A percentile compares a stretch with the other conserved stretches of the same genome.
Conservation (phyloP, 2,113 vertebrate species). For the Sylvia atricapilla region DNA sequence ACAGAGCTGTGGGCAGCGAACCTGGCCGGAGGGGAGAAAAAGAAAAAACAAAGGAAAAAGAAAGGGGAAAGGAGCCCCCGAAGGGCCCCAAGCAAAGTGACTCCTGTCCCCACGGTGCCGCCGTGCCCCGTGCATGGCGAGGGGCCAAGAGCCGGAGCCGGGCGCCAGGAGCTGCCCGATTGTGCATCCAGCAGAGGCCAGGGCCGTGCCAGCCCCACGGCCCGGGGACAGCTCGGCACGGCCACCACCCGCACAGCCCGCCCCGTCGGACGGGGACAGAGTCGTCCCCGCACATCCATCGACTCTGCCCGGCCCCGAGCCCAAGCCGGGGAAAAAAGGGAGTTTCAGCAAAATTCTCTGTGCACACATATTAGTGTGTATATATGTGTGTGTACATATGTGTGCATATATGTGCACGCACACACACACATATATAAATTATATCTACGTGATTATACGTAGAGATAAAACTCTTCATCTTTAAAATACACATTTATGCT, state of each 20-base stretch:
- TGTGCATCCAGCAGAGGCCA: background rate
- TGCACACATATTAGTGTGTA: too few species aligned
- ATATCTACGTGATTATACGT: background rate
- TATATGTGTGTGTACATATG: rapidly evolving
- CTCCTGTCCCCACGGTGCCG: background rate
- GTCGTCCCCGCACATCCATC: rapidly evolving
- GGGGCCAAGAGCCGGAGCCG: background rate
- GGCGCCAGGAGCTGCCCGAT: background rate
- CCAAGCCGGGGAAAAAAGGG: rapidly evolving
- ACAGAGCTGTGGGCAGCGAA: background rate
- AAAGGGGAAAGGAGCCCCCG: rapidly evolving
- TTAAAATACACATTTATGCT: slow-evolving; percentile 46
- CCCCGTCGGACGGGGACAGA: background rate
- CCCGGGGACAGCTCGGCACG: too few species aligned
- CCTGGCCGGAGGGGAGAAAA: rapidly evolving
- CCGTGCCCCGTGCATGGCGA: background rate
- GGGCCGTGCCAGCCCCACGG: background rate
- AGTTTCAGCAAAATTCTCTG: background rate
- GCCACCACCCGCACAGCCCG: background rate
- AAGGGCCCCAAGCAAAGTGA: background rate
- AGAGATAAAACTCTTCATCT: slow-evolving; percentile 10
- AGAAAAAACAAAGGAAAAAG: rapidly evolving
- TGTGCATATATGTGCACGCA: too few species aligned
- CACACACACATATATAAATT: background rate
- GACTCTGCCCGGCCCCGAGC: rapidly evolving